phyloP scores from a whole-genome alignment of 1,140 invertebrate genomes.

The Drosophila elegans region DNA sequence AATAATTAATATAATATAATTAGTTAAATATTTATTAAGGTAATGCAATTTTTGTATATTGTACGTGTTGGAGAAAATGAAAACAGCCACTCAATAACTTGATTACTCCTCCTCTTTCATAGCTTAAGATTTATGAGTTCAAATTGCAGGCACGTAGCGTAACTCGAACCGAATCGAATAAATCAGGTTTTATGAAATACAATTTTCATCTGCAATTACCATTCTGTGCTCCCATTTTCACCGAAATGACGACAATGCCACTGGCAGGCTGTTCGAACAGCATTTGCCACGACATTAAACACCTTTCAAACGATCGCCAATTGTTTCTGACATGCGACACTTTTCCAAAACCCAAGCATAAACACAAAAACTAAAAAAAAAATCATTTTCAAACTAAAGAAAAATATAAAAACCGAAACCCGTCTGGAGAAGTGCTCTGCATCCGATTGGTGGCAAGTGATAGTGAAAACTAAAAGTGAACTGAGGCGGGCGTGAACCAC shows the following conservation, averaged over 20 bases:
- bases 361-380: neutral
- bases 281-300: conserved; percentile 38
- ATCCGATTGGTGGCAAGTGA: conserved; percentile 57
- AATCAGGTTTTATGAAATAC: conserved; percentile 34
- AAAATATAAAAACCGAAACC: conserved; percentile 21
- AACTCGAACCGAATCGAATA: conserved; percentile 11
- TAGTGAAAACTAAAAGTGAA: conserved; percentile 67
- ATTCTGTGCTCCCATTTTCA: conserved; percentile 30
- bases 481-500: conserved; percentile 39
- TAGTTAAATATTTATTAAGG: too few relatives aligned
- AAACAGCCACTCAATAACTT: neutral
- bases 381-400: conserved; percentile 1
- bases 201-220: conserved; percentile 35
- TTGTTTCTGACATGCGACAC: conserved; percentile 41
- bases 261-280: conserved; percentile 18
- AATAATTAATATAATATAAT: too few relatives aligned
- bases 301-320: conserved; percentile 53
- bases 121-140: neutral
- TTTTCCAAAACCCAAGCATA: conserved; percentile 23
- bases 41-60: too few relatives aligned
- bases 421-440: conserved; percentile 53
- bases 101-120: conserved; percentile 9
- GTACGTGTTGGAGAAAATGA: too few relatives aligned
- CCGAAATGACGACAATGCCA: conserved; percentile 14
- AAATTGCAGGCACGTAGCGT: neutral